These are phyloP conservation scores for Hyppa rectilinea DNA, from an alignment of 2,888 invertebrate genomes.

Conservation along the genomic window DNA sequence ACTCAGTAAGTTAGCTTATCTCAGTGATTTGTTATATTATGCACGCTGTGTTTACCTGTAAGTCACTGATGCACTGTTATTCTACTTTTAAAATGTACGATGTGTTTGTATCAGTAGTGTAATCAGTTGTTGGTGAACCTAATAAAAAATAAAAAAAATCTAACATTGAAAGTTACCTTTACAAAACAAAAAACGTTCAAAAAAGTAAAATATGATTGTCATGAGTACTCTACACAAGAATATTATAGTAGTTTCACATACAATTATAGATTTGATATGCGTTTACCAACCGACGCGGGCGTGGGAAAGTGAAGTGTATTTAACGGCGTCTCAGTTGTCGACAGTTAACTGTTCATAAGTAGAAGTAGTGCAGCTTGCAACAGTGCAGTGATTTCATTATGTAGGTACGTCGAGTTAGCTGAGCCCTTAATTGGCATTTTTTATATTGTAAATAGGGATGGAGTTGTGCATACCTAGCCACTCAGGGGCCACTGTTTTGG, in stretches of 20 bases:
- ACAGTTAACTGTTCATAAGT: conserved; percentile 24
- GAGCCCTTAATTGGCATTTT: background rate
- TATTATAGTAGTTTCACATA: conserved; percentile 33
- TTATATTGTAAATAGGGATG: background rate
- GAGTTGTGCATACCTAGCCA: background rate
- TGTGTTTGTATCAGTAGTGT: no score
- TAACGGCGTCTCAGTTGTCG: conserved; percentile 36
- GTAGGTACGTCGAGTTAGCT: background rate
- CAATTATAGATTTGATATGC: conserved; percentile 50
- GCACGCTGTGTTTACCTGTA: no score
- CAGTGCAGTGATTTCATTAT: conserved; percentile 10
- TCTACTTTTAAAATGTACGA: no score
- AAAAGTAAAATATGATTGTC: conserved; percentile 1
- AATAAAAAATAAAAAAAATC: no score
- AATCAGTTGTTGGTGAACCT: no score
- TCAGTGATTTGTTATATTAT: no score
- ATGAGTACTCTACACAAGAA: conserved; percentile 19
- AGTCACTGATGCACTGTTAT: no score
- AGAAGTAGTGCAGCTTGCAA: conserved; percentile 13
- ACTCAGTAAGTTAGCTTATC: no score
- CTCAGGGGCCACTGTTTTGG: background rate
- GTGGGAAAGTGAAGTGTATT: conserved; percentile 45
- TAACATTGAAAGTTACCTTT: background rate
- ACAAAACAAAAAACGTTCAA: background rate
- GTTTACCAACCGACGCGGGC: conserved; percentile 35